Percentiles rank a stretch among this genome's conserved stretches.
phyloP scores from a whole-genome alignment of 2,113 vertebrate species.

The Elanoides forficatus region DNA sequence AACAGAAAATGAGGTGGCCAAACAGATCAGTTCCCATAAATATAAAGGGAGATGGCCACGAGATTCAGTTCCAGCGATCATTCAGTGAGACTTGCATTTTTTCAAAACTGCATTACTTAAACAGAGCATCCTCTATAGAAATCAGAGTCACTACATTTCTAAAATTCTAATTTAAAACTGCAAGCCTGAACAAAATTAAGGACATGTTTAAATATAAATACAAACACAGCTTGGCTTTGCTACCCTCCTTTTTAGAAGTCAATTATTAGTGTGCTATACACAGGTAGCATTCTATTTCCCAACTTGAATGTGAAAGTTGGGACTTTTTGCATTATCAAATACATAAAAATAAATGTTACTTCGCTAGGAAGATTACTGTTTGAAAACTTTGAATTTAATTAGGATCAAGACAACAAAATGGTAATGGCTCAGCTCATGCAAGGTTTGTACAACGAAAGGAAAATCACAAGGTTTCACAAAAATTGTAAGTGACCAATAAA shows the following conservation, averaged over 20 bases:
- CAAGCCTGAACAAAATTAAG: neutral
- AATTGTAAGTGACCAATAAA: neutral
- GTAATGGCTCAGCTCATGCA: neutral
- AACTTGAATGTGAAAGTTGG: neutral
- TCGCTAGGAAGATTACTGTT: neutral
- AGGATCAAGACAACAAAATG: neutral
- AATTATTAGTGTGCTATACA: neutral
- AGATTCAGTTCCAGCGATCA: neutral
- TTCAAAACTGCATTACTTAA: neutral
- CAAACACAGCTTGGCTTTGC: neutral
- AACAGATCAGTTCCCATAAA: neutral
- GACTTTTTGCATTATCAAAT: neutral
- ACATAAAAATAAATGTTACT: neutral
- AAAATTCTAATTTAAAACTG: neutral
- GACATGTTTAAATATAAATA: neutral
- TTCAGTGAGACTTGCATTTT: neutral
- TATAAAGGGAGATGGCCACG: neutral
- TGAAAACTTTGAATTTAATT: neutral
- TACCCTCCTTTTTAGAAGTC: neutral
- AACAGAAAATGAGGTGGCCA: neutral
- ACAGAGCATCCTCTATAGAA: neutral
- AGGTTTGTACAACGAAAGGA: neutral
- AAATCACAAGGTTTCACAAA: neutral
- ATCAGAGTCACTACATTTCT: neutral
- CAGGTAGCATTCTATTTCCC: neutral